Evolutionary conservation across 2,888 invertebrate species (phyloP).

Genomic region (Dichetophora obliterata): DNA sequence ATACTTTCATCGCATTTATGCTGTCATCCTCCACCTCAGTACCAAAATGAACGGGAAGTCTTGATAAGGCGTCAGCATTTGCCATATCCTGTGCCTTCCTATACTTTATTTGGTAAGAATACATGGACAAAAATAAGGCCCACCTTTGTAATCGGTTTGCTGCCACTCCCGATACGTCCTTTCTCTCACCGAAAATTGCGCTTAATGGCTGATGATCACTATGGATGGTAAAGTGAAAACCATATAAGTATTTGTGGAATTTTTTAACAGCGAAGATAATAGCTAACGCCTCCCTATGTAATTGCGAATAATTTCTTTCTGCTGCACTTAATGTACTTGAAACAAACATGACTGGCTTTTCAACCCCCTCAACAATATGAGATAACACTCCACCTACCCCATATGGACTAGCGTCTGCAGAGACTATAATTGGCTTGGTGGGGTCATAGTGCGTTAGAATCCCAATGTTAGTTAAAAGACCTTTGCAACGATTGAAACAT

Average conservation of each 20-base stretch:
- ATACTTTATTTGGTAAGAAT: background rate
- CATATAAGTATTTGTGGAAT: slow-evolving; percentile 33
- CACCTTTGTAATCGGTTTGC: slow-evolving; percentile 30
- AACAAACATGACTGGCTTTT: too few relatives aligned
- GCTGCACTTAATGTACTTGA: too few relatives aligned
- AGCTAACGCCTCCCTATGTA: too few relatives aligned
- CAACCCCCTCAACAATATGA: too few relatives aligned
- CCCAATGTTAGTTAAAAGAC: background rate
- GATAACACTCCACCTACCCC: too few relatives aligned
- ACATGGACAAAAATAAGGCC: slow-evolving; percentile 13
- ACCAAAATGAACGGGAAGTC: background rate
- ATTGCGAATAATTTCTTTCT: too few relatives aligned
- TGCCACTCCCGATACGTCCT: slow-evolving; percentile 14
- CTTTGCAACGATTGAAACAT: background rate
- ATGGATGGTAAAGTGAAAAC: slow-evolving; percentile 14
- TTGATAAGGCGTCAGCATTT: background rate
- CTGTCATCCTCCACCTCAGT: background rate
- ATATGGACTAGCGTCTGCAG: too few relatives aligned
- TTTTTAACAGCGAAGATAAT: slow-evolving; percentile 32
- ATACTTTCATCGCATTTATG: background rate
- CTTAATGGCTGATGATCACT: slow-evolving; percentile 33
- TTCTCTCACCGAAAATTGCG: slow-evolving; percentile 27
- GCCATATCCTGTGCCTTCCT: background rate
- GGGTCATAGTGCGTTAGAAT: too few relatives aligned
- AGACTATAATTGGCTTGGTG: too few relatives aligned